Evolutionary conservation across 2,797 vertebrate species (phyloP), one percentile per base, ranked within the genome.

Genomic region (Ctenosaura bakeri): DNA sequence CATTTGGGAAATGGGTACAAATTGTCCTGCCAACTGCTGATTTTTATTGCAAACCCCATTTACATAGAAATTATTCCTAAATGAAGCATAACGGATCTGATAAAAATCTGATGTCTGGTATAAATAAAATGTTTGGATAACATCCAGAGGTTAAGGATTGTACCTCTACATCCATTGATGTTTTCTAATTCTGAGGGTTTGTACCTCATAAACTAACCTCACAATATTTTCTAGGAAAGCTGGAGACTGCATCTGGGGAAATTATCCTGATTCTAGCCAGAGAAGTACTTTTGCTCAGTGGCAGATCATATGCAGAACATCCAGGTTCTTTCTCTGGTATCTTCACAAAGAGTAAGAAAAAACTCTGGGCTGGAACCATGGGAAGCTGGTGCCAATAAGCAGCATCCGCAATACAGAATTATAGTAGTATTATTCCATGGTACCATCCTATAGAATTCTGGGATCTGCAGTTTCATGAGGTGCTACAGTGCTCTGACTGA

Each of bases 91-190:
- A 73, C 71, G 1, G 71, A 50, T 64, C 38, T 83, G 88, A 81
- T 88, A 81, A 88, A 87, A 88, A 85, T 88, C 87, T 88, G 64
- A 35, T 88, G 20, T 83, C 35, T 76, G 80, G 24, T 83, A 74
- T 83, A 74, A 22, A 82, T 82, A 88, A 88, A 54, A 18, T n/a
- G 54, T 73, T 50, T 82, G 64, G 87, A 81, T 56, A 71, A 29
- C 22, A 71, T 81, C 87, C 87, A 88, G 64, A 54, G 73, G 78
- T 81, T 22, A 54, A 71, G 64, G 46, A 35, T 81, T 81, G 46
- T 52, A 87, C 76, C 86, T 87, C 59, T 29, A 56, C n/a, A 88
- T 71, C 78, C 50, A 56, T 73, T 32, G n/a, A 38, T 69, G 78
- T 29, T 81, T 59, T 8, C 32, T 42, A 14, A 14, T 71, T 78